A percentile compares a stretch with the other conserved stretches of the same genome.
Conservation (phyloP, 2,888 invertebrate genomes). For the Oscheius sp. region DNA sequence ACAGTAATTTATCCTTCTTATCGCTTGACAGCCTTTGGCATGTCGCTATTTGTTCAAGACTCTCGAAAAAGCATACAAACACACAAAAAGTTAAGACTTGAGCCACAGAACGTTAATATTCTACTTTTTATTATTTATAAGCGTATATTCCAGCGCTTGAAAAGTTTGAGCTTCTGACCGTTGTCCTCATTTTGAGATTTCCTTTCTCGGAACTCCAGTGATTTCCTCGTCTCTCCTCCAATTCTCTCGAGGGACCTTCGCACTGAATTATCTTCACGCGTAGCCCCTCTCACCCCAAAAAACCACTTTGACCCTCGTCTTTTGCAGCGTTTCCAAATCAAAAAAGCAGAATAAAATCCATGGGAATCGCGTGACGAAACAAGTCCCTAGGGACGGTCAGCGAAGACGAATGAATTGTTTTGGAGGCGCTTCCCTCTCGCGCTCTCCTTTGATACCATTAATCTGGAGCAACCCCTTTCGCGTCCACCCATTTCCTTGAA, state of each 20-base stretch:
- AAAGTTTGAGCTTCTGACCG: too few species aligned
- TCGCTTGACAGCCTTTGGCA: too few species aligned
- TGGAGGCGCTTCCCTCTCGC: neutral
- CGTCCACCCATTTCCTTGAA: too few species aligned
- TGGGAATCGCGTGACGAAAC: neutral
- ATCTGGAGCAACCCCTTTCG: neutral
- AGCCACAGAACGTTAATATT: too few species aligned
- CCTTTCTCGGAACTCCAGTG: too few species aligned
- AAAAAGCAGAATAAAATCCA: neutral
- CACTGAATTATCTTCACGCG: constrained; percentile 26
- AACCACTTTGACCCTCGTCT: neutral
- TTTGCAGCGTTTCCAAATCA: neutral
- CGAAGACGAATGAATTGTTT: constrained; percentile 10
- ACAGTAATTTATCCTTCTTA: too few species aligned
- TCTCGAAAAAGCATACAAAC: too few species aligned
- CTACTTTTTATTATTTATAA: too few species aligned
- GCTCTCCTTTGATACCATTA: constrained; percentile 12
- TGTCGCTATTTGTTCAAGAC: too few species aligned
- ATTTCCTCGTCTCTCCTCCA: neutral
- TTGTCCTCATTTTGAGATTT: too few species aligned
- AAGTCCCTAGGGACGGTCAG: neutral
- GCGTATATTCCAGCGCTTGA: too few species aligned
- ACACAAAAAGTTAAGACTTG: too few species aligned
- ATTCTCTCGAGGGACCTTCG: constrained; percentile 11
- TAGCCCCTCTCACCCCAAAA: neutral